Evolutionary conservation across 1,140 invertebrate genomes (phyloP), one percentile per base, ranked within the genome.

Genomic region (Uloborus diversus): DNA sequence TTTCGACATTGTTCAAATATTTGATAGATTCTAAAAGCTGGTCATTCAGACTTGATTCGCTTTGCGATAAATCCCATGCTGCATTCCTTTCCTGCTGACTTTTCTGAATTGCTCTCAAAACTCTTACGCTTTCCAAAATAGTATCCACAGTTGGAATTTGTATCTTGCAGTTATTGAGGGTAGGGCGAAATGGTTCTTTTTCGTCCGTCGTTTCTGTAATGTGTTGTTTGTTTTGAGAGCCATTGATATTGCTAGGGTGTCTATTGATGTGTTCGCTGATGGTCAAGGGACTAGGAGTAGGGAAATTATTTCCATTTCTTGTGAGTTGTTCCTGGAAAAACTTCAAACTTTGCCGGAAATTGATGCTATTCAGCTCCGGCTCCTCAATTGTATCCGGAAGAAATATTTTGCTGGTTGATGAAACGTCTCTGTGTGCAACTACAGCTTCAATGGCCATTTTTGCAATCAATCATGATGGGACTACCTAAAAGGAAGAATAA

Each of bases 101-200:
- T 59, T 68, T 78, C n/a, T 78, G 75, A 30, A 78, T 78, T 1
- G 75, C 75, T 14, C 75, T 20, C 7, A 78, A 62, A n/a, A 78
- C 64, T 32, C 62, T 27, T 7, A 78, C 75, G 25, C 75, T 78
- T 59, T 78, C 75, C 4, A 78, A 49, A 13, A 78, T 66, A 17
- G 75, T 78, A 30, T 78, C 75, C 0, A 78, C 75, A 3, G 62
- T 78, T 3, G 75, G 75, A 42, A 78, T 78, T 4, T 61, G 28
- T 23, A 68, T 78, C 42, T 28, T 56, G 4, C 32, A 49, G 53
- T 23, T 78, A 17, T 28, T 66, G 20, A 59, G 7, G 17, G 59
- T 25, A n/a, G 27, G 33, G n/a, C 9, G 9, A 1, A 2, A 23
- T 11, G 42, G 49, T 0, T 78, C 49, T 30, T 23, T 4, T 4